phyloP scores from a whole-genome alignment of 53 echinoderm and acorn worm genomes.

The Mesocentrotus franciscanus region DNA sequence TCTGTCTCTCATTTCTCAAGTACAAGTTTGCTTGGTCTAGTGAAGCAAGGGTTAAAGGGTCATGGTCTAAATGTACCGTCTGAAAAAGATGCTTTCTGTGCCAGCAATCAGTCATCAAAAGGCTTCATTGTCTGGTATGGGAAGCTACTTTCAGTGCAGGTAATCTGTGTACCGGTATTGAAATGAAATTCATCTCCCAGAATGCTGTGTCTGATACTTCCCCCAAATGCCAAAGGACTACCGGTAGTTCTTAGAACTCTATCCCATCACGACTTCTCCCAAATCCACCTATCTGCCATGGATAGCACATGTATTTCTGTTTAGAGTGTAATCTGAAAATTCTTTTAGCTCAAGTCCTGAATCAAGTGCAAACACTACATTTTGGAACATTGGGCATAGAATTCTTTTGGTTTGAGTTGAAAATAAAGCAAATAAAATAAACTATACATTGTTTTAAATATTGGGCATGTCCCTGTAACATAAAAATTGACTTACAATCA shows the following conservation, averaged over 20 bases:
- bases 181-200: not conserved
- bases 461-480: too few species aligned
- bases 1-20: too few species aligned
- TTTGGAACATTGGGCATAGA: too few species aligned
- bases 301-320: not conserved
- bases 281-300: not conserved
- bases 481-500: too few species aligned
- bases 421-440: too few species aligned
- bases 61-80: not conserved
- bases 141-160: not conserved
- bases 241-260: not conserved
- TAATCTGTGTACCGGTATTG: not conserved
- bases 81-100: not conserved
- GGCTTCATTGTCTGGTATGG: not conserved
- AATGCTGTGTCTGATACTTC: not conserved
- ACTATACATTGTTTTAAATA: too few species aligned
- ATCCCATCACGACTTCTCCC: not conserved
- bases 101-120: conserved; percentile 14
- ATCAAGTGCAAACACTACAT: not conserved
- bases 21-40: too few species aligned
- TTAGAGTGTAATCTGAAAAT: not conserved
- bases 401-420: too few species aligned
- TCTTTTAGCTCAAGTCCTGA: not conserved
- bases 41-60: not conserved
- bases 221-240: not conserved